Base-by-base conservation (phyloP, 2,888 invertebrate genomes). In the Agrochola litura region DNA sequence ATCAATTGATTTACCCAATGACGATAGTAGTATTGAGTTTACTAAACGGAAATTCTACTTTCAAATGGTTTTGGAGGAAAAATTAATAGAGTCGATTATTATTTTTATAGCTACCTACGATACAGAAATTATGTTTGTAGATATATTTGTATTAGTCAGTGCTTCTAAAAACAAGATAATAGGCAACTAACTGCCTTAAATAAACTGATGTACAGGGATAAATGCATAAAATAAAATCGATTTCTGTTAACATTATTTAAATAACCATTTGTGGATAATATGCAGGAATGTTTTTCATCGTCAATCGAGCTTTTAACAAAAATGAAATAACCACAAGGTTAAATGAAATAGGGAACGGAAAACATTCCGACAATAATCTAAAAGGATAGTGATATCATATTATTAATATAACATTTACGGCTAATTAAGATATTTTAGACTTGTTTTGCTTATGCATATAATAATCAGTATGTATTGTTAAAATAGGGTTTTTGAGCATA, bases 1-100 rank as follows among this genome's bases (percentile, higher is more conserved):
- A 92, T 89, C 84, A 91, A 92, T 92, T 85, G 87, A 84, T 91
- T 92, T 92, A 91, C 86, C 88, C 87, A 58, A 85, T 88, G 56
- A 37, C n/a, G 66, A 25, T 37, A 19, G 19, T 43, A 65, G 19
- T 49, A 65, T 77, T 41, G 41, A 77, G 58, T 61, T 30, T 22
- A 22, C 49, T 16, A 37, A 56, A 25, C 46, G 10, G 8, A 30
- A 52, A 30, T 60, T 43, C 1, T 10, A 54, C 5, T 25, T 74
- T 65, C 37, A 5, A 65, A 25, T 65, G 19, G 25, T 63, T 37
- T 22, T 6, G 30, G n/a, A 63, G 30, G 16, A 63, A 63, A 77
- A 58, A 46, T 60, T 0, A 22, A 37, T 16, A 46, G 0, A n/a
- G 49, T 30, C 3, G 0, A 14, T 30, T 66, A 10, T 41, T 66